These are phyloP conservation scores for Cepaea nemoralis DNA, from an alignment of 1,140 invertebrate genomes.

Conservation along the genomic window DNA sequence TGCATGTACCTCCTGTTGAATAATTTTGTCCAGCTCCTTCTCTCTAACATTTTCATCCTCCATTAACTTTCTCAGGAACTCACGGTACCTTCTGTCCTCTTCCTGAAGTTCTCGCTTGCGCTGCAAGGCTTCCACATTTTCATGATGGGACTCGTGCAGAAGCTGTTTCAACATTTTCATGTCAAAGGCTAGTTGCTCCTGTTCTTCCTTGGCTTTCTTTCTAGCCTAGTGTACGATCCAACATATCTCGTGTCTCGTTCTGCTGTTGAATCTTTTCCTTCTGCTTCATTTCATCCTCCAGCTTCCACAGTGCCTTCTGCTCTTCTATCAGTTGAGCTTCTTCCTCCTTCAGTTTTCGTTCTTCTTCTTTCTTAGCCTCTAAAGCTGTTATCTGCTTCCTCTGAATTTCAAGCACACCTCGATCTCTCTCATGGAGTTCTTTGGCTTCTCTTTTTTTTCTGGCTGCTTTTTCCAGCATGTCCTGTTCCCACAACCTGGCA, in stretches of 20 bases:
- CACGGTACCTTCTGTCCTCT: constrained; percentile 67
- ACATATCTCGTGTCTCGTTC: constrained; percentile 63
- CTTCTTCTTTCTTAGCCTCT: constrained; percentile 66
- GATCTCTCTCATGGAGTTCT: constrained; percentile 61
- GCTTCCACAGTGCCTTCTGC: constrained; percentile 64
- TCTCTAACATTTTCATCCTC: constrained; percentile 67
- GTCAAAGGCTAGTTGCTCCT: constrained; percentile 71
- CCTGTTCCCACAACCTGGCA: constrained; percentile 68
- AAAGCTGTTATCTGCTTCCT: constrained; percentile 69
- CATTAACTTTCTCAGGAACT: constrained; percentile 63
- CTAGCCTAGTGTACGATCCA: constrained; percentile 66
- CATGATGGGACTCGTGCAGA: constrained; percentile 67
- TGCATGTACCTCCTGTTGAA: constrained; percentile 68
- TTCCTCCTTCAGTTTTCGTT: constrained; percentile 64
- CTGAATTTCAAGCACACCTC: constrained; percentile 62
- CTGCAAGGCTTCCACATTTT: constrained; percentile 66
- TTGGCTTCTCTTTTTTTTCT: constrained; percentile 67
- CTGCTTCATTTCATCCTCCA: constrained; percentile 63
- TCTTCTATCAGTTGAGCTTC: constrained; percentile 68
- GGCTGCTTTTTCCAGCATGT: constrained; percentile 60
- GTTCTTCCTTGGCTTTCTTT: constrained; percentile 67
- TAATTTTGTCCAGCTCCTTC: constrained; percentile 64
- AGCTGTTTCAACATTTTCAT: constrained; percentile 71
- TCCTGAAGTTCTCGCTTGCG: constrained; percentile 69
- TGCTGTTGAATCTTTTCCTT: constrained; percentile 66